phyloP scores from a whole-genome alignment of 92 coral and sea anemone species.

The Porites lobata region DNA sequence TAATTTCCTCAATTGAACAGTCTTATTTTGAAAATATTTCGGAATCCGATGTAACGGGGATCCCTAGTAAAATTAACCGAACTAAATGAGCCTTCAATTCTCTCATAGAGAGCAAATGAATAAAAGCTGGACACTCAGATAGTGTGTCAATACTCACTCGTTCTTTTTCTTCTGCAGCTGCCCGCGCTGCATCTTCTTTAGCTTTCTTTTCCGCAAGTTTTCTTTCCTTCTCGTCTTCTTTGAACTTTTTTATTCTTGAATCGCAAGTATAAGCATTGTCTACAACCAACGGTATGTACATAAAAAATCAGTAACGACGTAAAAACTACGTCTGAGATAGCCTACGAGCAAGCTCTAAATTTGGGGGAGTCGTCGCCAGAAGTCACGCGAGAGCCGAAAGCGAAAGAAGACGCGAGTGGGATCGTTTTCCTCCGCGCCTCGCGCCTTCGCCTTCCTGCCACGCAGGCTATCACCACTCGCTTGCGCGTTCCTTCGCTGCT shows the following conservation, averaged over 20 bases:
- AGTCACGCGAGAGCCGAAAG: too few species aligned
- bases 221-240: slow-evolving; percentile 93
- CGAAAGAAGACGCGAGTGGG: too few species aligned
- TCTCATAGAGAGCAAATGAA: neutral
- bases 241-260: slow-evolving; percentile 90
- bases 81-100: neutral
- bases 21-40: neutral
- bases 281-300: neutral
- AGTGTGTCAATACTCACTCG: slow-evolving; percentile 61
- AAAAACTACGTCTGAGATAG: neutral
- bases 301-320: too few species aligned
- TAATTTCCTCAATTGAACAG: neutral
- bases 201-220: slow-evolving; percentile 98
- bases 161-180: slow-evolving; percentile 93
- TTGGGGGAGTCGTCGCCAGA: too few species aligned
- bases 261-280: slow-evolving; percentile 94
- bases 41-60: neutral
- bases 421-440: too few species aligned
- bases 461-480: too few species aligned
- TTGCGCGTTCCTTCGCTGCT: too few species aligned
- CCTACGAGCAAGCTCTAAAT: neutral
- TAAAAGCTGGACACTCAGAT: neutral
- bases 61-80: too few species aligned
- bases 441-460: too few species aligned
- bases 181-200: slow-evolving; percentile 92